These are phyloP conservation scores for Prorops nasuta DNA, from an alignment of 1,140 invertebrate genomes.

Conservation along the genomic window DNA sequence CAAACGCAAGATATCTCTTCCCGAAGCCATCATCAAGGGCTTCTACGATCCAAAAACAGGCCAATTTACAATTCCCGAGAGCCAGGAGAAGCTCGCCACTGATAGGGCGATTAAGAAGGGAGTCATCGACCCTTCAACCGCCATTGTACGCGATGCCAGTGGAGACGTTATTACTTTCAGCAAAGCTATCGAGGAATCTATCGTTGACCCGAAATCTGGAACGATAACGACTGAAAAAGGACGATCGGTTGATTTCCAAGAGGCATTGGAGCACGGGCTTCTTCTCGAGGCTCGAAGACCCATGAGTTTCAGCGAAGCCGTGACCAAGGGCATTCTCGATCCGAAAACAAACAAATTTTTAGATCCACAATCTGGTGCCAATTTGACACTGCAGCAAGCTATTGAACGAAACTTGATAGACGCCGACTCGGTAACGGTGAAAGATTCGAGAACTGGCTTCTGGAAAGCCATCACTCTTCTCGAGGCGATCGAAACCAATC, in stretches of 20 bases:
- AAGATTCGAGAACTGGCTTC: constrained; percentile 74
- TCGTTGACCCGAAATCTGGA: constrained; percentile 76
- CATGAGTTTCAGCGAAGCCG: constrained; percentile 79
- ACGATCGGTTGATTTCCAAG: constrained; percentile 75
- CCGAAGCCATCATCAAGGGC: constrained; percentile 85
- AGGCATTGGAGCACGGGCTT: constrained; percentile 82
- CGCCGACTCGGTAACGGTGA: constrained; percentile 78
- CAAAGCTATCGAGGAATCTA: constrained; percentile 74
- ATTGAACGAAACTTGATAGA: constrained; percentile 75
- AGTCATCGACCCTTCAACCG: constrained; percentile 77
- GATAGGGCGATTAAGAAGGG: constrained; percentile 76
- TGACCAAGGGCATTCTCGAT: constrained; percentile 81
- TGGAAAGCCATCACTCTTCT: constrained; percentile 73
- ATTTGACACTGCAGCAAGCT: constrained; percentile 73
- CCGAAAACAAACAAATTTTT: constrained; percentile 73
- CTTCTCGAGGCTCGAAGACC: constrained; percentile 78
- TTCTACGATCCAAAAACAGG: constrained; percentile 74
- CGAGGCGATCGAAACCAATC: constrained; percentile 72
- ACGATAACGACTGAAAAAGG: constrained; percentile 63
- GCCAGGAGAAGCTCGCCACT: constrained; percentile 72
- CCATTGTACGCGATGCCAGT: constrained; percentile 62
- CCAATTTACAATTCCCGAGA: constrained; percentile 68
- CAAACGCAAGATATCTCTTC: constrained; percentile 78
- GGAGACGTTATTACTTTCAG: constrained; percentile 78
- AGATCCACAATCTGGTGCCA: constrained; percentile 74